Conservation (phyloP, 1,140 invertebrate genomes). For the Acyrthosiphon pisum region DNA sequence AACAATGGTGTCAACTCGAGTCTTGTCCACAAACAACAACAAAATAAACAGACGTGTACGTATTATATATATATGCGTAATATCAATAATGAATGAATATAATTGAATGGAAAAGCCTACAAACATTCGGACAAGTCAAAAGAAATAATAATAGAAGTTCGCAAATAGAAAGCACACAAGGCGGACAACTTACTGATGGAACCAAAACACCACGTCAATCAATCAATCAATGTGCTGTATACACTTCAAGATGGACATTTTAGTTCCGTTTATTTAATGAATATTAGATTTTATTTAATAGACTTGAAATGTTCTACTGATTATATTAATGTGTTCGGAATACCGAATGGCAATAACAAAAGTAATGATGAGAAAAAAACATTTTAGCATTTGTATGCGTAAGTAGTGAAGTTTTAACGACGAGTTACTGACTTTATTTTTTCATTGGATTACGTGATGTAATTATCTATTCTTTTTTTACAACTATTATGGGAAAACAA, state of each 20-base stretch:
- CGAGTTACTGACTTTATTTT: background rate
- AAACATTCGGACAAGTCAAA: conserved; percentile 3
- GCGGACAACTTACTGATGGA: background rate
- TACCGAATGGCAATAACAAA: background rate
- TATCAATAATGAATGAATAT: conserved; percentile 34
- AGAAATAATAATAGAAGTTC: conserved; percentile 1
- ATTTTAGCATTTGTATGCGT: background rate
- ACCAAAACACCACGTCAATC: conserved; percentile 29
- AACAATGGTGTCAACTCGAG: conserved; percentile 48
- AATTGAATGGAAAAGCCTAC: conserved; percentile 8
- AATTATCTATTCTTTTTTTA: background rate
- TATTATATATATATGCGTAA: background rate
- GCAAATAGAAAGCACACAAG: conserved; percentile 9
- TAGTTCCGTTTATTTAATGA: conserved; percentile 41
- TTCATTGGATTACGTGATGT: background rate
- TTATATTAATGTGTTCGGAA: background rate
- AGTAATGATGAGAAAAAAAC: background rate
- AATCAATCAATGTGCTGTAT: background rate
- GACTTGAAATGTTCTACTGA: background rate
- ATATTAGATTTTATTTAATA: conserved; percentile 40
- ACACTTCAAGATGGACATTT: background rate
- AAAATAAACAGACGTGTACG: background rate
- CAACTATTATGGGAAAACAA: background rate
- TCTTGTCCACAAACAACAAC: background rate
- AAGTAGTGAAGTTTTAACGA: background rate